Evolutionary conservation across 2,797 vertebrate genomes (phyloP).

Genomic region (Urocyon cinereoargenteus): DNA sequence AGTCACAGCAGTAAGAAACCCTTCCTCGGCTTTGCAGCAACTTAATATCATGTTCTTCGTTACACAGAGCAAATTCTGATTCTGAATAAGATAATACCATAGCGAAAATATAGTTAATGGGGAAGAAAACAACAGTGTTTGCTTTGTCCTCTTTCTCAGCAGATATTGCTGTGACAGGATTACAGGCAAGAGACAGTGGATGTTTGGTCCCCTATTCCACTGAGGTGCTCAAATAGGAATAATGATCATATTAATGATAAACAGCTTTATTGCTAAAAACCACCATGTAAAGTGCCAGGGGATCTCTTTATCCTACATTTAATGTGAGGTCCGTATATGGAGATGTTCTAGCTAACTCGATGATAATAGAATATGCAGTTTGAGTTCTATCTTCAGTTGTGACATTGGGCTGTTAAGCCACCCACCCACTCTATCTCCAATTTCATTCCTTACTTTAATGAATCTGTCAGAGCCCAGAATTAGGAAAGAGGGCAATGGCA

Average conservation of each 20-base stretch:
- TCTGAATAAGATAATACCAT: slow-evolving; percentile 48
- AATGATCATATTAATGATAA: background rate
- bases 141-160: slow-evolving; percentile 39
- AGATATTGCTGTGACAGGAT: background rate
- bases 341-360: background rate
- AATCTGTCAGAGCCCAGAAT: background rate
- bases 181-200: background rate
- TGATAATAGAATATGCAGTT: background rate
- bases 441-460: slow-evolving; percentile 40
- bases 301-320: background rate
- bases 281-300: background rate
- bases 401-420: background rate
- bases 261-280: slow-evolving; percentile 25
- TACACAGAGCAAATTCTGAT: slow-evolving; percentile 57
- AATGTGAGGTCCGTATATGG: background rate
- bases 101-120: slow-evolving; percentile 48
- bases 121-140: slow-evolving; percentile 12
- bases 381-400: background rate
- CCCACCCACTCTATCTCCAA: background rate
- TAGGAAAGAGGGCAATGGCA: background rate
- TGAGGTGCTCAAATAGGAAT: slow-evolving; percentile 30
- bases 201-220: background rate
- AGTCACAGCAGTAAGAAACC: slow-evolving; percentile 34
- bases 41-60: background rate
- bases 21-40: slow-evolving; percentile 15